Evolutionary conservation across 2,888 invertebrate species (phyloP).

Genomic region (Nemurella pictetii): DNA sequence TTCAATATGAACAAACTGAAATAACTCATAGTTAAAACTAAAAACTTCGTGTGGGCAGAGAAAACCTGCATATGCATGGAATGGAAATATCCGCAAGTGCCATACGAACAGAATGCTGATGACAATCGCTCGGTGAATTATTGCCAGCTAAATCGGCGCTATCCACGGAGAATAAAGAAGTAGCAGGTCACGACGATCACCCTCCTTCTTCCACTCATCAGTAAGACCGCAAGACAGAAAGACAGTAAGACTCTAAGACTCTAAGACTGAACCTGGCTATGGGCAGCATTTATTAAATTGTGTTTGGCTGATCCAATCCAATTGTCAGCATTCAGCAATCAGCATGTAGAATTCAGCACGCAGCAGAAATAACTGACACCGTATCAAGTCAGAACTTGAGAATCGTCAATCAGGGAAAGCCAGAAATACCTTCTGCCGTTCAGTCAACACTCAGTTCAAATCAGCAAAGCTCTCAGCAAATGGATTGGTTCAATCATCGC

Average conservation of each 20-base stretch:
- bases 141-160: constrained; percentile 9
- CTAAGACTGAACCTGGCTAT: too few species aligned
- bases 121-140: constrained; percentile 22
- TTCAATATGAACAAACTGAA: not conserved
- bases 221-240: not conserved
- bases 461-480: too few species aligned
- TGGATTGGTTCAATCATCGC: too few species aligned
- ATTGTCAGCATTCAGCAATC: not conserved
- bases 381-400: too few species aligned
- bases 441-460: too few species aligned
- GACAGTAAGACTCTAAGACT: too few species aligned
- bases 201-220: not conserved
- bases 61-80: not conserved
- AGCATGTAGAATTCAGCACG: not conserved
- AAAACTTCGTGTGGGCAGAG: not conserved
- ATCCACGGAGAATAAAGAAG: not conserved
- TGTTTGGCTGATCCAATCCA: not conserved
- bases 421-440: too few species aligned
- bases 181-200: constrained; percentile 5
- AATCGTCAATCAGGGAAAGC: too few species aligned
- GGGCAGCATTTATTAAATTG: too few species aligned
- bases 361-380: too few species aligned
- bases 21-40: not conserved
- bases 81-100: not conserved
- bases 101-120: constrained; percentile 2